Evolutionary conservation across 2,888 invertebrate species (phyloP), one percentile per base, ranked within the genome.

Genomic region (Euplagia quadripunctaria): DNA sequence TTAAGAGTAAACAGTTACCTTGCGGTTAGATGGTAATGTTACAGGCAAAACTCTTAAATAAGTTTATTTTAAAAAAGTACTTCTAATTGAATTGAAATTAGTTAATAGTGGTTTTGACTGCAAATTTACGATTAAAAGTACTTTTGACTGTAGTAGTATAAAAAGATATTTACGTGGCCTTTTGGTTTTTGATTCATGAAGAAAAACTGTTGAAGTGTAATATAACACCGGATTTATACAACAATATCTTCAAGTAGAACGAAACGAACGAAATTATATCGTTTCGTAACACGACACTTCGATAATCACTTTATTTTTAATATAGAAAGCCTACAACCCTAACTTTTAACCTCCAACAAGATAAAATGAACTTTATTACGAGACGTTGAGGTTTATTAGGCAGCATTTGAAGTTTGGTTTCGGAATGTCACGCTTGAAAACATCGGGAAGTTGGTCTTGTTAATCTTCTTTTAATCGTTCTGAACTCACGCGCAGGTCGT

Each of bases 401-500:
- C 41, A 17, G 43, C 58, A 58, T 70, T 16, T 6, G 41, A 46
- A 64, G 20, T 68, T 46, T 71, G 68, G 67, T 68, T 58, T 71
- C 20, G 63, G 49, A 61, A 68, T 67, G 69, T 80, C 79, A 78
- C 80, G 84, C 74, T 74, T 81, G 70, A 51, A 55, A 76, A 73
- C 46, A 71, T 66, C 74, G 82, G 84, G 83, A 88, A 86, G 82
- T 85, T 63, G 73, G 72, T 79, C 74, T 65, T 82, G 84, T 84
- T 82, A 80, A 83, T 85, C 79, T 85, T 84, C 81, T 86, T 86
- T 79, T 80, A 82, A 80, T 82, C 73, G 75, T 76, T 77, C 71
- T 72, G 74, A 74, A 79, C 75, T 82, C 84, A 79, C 81, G 87
- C 83, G 81, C 81, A 82, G 83, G 84, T 86, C 80, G 85, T 77